These are phyloP conservation scores for Andricus quercusramuli DNA, from an alignment of 2,888 invertebrate genomes.

Conservation along the genomic window DNA sequence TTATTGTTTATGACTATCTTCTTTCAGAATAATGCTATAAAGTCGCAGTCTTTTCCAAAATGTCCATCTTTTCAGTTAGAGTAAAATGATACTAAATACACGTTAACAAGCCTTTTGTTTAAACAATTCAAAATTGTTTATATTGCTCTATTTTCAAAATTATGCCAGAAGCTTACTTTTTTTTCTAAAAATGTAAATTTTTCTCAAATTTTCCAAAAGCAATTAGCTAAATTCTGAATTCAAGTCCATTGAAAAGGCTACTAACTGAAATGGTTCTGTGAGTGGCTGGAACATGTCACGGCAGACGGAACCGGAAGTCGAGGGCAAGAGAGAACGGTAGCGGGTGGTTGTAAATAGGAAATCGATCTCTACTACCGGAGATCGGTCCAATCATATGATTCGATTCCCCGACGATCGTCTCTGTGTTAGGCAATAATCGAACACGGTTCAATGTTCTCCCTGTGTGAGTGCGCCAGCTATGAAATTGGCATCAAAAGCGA, in stretches of 20 bases:
- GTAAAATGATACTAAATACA: no score
- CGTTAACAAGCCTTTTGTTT: no score
- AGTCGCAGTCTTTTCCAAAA: no score
- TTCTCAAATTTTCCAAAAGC: not conserved
- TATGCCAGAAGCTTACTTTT: no score
- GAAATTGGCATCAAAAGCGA: conserved; percentile 70
- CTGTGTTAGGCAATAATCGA: conserved; percentile 52
- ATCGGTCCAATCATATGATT: conserved; percentile 66
- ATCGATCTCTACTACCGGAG: conserved; percentile 66
- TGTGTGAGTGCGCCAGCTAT: conserved; percentile 53
- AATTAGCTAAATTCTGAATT: no score
- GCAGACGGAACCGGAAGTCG: conserved; percentile 57
- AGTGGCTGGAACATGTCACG: conserved; percentile 51
- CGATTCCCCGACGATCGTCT: conserved; percentile 54
- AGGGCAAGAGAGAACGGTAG: conserved; percentile 45
- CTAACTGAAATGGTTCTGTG: no score
- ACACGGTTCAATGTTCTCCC: conserved; percentile 42
- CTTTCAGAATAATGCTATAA: no score
- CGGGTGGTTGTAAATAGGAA: conserved; percentile 63
- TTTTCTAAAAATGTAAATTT: no score
- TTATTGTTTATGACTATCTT: no score
- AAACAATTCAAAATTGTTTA: no score
- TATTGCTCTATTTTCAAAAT: no score
- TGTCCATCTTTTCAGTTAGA: no score
- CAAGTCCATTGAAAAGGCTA: conserved; percentile 47